Percentiles rank a stretch among this genome's conserved stretches.
phyloP scores from a whole-genome alignment of 2,888 invertebrate genomes.

The Microplitis deprimator region DNA sequence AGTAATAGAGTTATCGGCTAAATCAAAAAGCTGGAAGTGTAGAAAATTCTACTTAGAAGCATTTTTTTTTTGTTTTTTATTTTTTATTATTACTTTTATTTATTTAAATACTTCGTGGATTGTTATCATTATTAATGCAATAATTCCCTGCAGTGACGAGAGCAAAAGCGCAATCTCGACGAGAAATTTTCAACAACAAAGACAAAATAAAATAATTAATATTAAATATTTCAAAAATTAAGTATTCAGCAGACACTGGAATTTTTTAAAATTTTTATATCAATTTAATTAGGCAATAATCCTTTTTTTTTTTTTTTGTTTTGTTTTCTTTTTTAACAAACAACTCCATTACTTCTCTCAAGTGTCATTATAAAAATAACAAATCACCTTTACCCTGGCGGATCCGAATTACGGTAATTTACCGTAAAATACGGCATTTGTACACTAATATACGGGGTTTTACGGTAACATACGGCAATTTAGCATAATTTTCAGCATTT shows the following conservation, averaged over 20 bases:
- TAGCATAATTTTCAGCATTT: too few species aligned
- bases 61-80: conserved; percentile 1
- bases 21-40: conserved; percentile 46
- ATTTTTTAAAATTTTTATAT: neutral
- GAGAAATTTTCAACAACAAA: conserved; percentile 11
- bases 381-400: conserved; percentile 9
- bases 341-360: conserved; percentile 33
- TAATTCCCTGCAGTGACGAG: conserved; percentile 31
- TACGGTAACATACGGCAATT: too few species aligned
- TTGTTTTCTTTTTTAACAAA: conserved; percentile 14
- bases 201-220: conserved; percentile 14
- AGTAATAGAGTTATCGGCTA: conserved; percentile 41
- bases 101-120: neutral
- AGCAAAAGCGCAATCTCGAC: conserved; percentile 37
- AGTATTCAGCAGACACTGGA: neutral
- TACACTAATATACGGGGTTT: too few species aligned
- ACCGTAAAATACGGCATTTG: too few species aligned
- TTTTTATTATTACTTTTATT: neutral
- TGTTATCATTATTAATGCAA: conserved; percentile 10
- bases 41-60: conserved; percentile 52
- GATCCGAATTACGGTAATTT: too few species aligned
- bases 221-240: neutral
- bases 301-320: neutral
- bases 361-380: conserved; percentile 35
- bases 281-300: conserved; percentile 2